These are phyloP conservation scores for Coelinius sp. DNA, from an alignment of 2,888 invertebrate genomes.

Conservation along the genomic window DNA sequence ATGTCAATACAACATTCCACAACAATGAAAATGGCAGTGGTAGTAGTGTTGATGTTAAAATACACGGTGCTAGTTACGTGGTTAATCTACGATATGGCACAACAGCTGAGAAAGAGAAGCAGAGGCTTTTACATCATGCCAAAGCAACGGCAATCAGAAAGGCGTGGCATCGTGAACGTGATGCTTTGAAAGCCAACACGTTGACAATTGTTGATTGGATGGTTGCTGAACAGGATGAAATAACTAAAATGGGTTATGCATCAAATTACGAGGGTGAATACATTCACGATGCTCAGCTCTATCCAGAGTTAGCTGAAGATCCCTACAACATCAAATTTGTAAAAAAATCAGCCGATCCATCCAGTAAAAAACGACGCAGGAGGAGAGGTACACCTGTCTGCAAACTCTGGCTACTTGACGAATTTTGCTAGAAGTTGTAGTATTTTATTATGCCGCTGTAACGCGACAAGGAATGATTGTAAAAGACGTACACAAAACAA, in stretches of 20 bases:
- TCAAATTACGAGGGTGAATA: slow-evolving; percentile 92
- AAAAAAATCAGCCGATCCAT: slow-evolving; percentile 83
- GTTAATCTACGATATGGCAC: slow-evolving; percentile 96
- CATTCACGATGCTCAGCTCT: slow-evolving; percentile 89
- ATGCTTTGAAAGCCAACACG: slow-evolving; percentile 83
- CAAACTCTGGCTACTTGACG: slow-evolving; percentile 72
- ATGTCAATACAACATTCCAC: slow-evolving; percentile 93
- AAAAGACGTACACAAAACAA: slow-evolving; percentile 4
- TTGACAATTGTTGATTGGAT: slow-evolving; percentile 89
- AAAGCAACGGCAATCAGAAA: slow-evolving; percentile 88
- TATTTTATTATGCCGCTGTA: slow-evolving; percentile 31
- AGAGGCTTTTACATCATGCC: slow-evolving; percentile 91
- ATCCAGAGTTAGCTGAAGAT: slow-evolving; percentile 95
- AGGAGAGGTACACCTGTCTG: slow-evolving; percentile 74
- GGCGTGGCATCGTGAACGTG: slow-evolving; percentile 94
- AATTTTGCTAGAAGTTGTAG: slow-evolving; percentile 61
- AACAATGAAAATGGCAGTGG: slow-evolving; percentile 86
- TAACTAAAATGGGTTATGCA: slow-evolving; percentile 86
- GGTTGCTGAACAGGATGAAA: slow-evolving; percentile 89
- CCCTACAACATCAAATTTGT: slow-evolving; percentile 94
- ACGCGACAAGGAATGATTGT: slow-evolving; percentile 8
- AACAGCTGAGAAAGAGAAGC: slow-evolving; percentile 89
- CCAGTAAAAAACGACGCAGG: slow-evolving; percentile 79
- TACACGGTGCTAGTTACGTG: slow-evolving; percentile 91
- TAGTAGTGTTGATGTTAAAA: slow-evolving; percentile 86